Base-by-base conservation (phyloP, 2,797 vertebrate genomes). In the Erpetoichthys calabaricus region DNA sequence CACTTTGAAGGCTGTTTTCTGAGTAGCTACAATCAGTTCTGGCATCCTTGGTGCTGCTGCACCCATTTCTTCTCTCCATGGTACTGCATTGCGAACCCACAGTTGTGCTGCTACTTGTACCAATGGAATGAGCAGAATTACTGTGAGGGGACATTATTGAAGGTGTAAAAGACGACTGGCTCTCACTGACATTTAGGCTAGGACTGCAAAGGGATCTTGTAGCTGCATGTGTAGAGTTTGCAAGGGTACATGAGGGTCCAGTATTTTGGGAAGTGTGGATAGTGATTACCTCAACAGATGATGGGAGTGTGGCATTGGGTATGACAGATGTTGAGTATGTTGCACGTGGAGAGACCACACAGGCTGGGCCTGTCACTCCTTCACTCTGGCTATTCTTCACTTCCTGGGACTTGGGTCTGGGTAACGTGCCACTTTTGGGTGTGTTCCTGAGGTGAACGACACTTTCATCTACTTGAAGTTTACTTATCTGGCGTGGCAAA, bases 251-350 rank as follows among this genome's bases (percentile, higher is more conserved):
- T 57, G 67, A 53, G 0, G 80, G 71, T 47, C 67, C 76, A 4
- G 56, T 66, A 41, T 69, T 76, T 46, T 80, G 80, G 42, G 77
- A 65, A 2, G 84, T 76, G 42, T 89, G 86, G 60, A 97, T 87
- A 57, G 77, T 58, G 0, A 97, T 86, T 8, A 97, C 79, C 70
- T 97, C 90, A 0, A 91, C 80, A 6, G 91, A 92, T 57, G 81
- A 82, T 0, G 89, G 87, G 3, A 96, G 59, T 0, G 90, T 92
- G 65, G 94, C 91, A 4, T 96, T 95, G 57, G 95, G 92, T 69
- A 96, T 92, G 70, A 91, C 47, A 7, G 86, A 92, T 0, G 90
- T 92, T 51, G 91, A 91, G 66, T 91, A 94, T 9, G 88, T 72
- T 1, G 89, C 87, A 44, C 91, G 89, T 54, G 94, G 91, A n/a